Evolutionary conservation across 2,797 vertebrate species (phyloP).

Genomic region (Danio jaintianensis): DNA sequence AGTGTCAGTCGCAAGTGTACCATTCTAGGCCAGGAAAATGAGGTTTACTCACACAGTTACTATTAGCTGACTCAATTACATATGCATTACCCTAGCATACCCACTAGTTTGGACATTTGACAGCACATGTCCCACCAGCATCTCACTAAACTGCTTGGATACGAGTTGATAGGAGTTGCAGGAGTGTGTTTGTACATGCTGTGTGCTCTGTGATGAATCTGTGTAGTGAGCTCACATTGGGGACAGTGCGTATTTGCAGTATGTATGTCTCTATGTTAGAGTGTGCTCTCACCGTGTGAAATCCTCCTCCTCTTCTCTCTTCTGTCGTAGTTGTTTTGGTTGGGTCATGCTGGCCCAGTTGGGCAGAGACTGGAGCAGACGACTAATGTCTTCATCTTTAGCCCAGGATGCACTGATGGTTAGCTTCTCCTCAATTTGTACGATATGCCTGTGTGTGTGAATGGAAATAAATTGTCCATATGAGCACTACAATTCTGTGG

Average conservation of each 20-base stretch:
- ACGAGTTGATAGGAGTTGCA: not conserved
- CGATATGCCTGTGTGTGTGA: conserved; percentile 79
- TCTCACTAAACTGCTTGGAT: not conserved
- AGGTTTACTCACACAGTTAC: no score
- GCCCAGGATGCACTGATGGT: conserved; percentile 98
- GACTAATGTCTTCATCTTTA: conserved; percentile 97
- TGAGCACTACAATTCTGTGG: no score
- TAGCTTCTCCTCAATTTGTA: conserved; percentile 94
- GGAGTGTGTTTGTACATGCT: conserved; percentile 21
- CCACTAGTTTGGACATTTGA: not conserved
- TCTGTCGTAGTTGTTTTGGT: conserved; percentile 91
- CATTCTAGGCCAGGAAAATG: no score
- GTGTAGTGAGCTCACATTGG: conserved; percentile 26
- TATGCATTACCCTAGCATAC: no score
- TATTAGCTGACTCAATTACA: no score
- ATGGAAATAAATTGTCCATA: not conserved
- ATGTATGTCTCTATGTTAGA: not conserved
- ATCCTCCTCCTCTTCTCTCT: conserved; percentile 97
- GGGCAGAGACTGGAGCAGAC: conserved; percentile 93
- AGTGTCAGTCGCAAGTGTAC: no score
- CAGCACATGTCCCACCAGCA: not conserved
- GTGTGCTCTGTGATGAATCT: conserved; percentile 34
- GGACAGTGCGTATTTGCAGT: conserved; percentile 4
- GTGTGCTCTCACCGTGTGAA: conserved; percentile 84
- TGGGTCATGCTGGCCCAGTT: conserved; percentile 97